phyloP scores from a whole-genome alignment of 2,113 vertebrate species.

The Sphyrna mokarran region DNA sequence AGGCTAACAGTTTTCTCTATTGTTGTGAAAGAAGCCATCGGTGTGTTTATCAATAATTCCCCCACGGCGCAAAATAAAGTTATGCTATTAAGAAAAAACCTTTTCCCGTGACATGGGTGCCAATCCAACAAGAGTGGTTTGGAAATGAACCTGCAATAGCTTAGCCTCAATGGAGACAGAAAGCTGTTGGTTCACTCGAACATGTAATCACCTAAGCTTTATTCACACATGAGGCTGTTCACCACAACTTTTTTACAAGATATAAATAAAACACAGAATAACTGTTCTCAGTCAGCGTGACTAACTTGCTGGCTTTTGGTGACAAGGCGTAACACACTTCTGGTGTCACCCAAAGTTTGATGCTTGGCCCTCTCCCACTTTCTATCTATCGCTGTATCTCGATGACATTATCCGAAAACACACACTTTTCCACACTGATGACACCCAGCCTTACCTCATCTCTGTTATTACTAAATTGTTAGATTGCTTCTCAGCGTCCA shows the following conservation, averaged over 20 bases:
- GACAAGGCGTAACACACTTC: background rate
- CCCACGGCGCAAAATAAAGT: too few species aligned
- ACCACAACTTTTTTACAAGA: background rate
- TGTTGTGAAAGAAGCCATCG: too few species aligned
- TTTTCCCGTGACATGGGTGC: background rate
- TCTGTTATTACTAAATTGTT: background rate
- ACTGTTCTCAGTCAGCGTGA: background rate
- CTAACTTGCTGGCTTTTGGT: background rate
- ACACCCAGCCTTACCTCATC: background rate
- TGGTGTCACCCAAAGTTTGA: too few species aligned
- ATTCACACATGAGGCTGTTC: background rate
- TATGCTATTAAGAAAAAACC: background rate
- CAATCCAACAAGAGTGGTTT: background rate
- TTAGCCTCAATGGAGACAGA: background rate
- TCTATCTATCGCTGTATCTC: background rate
- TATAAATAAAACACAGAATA: background rate
- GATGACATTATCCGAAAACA: background rate
- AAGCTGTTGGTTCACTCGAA: background rate
- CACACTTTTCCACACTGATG: background rate
- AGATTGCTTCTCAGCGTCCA: background rate
- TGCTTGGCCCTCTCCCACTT: background rate
- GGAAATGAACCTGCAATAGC: background rate
- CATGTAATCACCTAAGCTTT: background rate
- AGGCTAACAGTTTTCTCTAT: too few species aligned
- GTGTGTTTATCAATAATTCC: too few species aligned